Base-by-base conservation (phyloP, 2,888 invertebrate species). In the Carterocephalus palaemon region DNA sequence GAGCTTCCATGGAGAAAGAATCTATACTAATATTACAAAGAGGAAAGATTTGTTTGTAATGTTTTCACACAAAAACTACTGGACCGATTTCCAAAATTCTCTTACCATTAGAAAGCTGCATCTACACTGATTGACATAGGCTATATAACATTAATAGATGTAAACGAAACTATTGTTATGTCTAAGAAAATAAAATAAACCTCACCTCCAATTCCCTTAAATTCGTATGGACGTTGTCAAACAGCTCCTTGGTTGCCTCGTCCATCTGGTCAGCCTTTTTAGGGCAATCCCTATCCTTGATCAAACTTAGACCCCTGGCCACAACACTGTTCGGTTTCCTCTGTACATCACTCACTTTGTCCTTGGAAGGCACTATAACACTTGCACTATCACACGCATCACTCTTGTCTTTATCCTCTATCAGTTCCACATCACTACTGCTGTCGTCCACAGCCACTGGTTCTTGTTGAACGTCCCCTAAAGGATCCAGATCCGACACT, bases 391-490 rank as follows among this genome's bases (percentile, higher is more conserved):
- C 76, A 66, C 64, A 57, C 45, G 56, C 59, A 47, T 62, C 64
- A 75, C 72, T 70, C 64, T 68, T 75, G 52, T 74, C 75, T 48
- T 58, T 62, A 39, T 78, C 80, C 46, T 84, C 85, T 1, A 87
- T 67, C 32, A 87, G 59, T 65, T 87, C 87, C 0, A 88, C 82
- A 23, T 87, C 88, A 73, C 87, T 87, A 51, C 85, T 85, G 51
- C 87, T 87, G 45, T 88, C 88, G 29, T 88, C 87, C 0, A 85
- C 57, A 0, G 78, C 71, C 0, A 81, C 54, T 0, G 82, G 71
- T 45, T 85, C 85, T 1, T 54, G 60, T 0, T 64, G 59, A 6
- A 65, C 57, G 36, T 81, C 81, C 0, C 61, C 61, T 48, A 85
- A 54, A 0, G 86, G 85, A 49, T 85, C 85, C 3, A 83, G 46